A percentile compares a stretch with the other conserved stretches of the same genome.
Conservation (phyloP, 2,888 invertebrate genomes). For the Pomacea canaliculata region DNA sequence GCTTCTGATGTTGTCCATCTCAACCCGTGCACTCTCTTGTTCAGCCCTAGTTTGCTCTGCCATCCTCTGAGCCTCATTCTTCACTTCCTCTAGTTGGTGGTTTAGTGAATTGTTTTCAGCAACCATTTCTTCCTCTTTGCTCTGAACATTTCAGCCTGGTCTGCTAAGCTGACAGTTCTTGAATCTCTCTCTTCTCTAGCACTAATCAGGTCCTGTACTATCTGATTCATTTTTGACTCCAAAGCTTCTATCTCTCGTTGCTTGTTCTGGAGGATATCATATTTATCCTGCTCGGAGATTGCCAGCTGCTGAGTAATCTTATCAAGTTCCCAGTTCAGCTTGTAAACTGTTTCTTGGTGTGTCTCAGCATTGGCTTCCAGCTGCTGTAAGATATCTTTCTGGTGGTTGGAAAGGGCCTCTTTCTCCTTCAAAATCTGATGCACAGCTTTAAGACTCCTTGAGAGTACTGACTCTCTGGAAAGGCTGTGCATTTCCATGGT, state of each 20-base stretch:
- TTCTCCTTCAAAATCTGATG: conserved; percentile 8
- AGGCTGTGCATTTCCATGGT: not conserved
- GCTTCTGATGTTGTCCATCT: not conserved
- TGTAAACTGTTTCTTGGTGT: conserved; percentile 7
- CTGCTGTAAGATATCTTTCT: conserved; percentile 12
- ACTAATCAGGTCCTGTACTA: conserved; percentile 10
- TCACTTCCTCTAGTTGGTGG: conserved; percentile 20
- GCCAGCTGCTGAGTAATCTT: not conserved
- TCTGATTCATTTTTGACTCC: not conserved
- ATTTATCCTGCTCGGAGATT: not conserved
- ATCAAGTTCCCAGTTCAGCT: conserved; percentile 2
- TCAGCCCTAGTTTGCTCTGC: not conserved
- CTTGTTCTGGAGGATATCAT: not conserved
- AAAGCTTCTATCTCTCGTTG: not conserved
- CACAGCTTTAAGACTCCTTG: not conserved
- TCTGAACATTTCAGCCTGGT: conserved; percentile 19
- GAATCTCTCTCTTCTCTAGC: conserved; percentile 6
- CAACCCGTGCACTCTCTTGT: not conserved
- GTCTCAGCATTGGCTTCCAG: not conserved
- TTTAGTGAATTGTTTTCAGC: conserved; percentile 22
- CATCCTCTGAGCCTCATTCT: conserved; percentile 12
- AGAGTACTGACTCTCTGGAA: not conserved
- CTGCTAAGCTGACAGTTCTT: not conserved
- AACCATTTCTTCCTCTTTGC: conserved; percentile 23
- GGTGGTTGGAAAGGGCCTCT: not conserved